Percentiles rank a stretch among this genome's conserved stretches.
These are phyloP conservation scores for Eira barbara DNA, from an alignment of 2,113 vertebrate species.

Conservation along the genomic window DNA sequence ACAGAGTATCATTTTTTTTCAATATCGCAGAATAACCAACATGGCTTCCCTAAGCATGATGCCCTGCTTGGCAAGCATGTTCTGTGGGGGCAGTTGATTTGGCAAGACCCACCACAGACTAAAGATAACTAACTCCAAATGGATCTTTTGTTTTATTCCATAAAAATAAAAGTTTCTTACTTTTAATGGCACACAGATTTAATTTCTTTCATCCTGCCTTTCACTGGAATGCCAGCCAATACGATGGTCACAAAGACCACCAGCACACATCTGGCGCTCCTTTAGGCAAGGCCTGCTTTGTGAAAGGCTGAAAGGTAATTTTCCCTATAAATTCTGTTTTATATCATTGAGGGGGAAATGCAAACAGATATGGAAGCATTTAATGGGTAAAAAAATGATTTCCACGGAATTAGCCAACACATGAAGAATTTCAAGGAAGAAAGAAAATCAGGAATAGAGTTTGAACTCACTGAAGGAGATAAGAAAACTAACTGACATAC, in stretches of 20 bases:
- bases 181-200: background rate
- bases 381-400: background rate
- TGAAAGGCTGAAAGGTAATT: background rate
- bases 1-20: background rate
- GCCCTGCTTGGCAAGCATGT: background rate
- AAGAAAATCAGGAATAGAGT: background rate
- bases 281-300: background rate
- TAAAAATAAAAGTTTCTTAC: constrained; percentile 14
- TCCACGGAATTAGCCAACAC: background rate
- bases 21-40: constrained; percentile 6
- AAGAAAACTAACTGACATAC: background rate
- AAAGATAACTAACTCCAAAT: background rate
- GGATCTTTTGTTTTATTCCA: background rate
- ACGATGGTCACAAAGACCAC: background rate
- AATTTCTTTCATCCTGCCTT: background rate
- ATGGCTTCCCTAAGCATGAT: background rate
- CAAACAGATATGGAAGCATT: background rate
- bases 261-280: background rate
- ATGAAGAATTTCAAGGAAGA: background rate
- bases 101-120: background rate
- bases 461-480: background rate
- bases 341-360: background rate
- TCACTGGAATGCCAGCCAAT: background rate
- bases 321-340: constrained; percentile 24
- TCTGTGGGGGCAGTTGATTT: background rate